A percentile compares a stretch with the other conserved stretches of the same genome.
Conservation (phyloP, 2,888 invertebrate species). For the Acanthococcus lagerstroemiae region DNA sequence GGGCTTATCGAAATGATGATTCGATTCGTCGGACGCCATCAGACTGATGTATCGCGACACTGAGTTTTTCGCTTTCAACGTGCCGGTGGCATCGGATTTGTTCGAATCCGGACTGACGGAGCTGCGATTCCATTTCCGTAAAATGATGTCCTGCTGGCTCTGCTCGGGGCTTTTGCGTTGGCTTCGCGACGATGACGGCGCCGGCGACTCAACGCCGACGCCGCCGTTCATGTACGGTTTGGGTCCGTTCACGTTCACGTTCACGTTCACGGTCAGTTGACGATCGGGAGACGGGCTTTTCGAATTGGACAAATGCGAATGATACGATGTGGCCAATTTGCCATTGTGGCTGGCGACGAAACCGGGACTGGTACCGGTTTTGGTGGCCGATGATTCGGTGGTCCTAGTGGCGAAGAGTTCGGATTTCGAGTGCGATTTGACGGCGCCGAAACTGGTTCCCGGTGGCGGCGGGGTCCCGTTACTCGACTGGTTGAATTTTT, state of each 20-base stretch:
- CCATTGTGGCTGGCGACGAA: no score
- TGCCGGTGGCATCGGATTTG: background rate
- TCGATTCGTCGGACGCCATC: no score
- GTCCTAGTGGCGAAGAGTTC: background rate
- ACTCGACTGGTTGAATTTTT: slow-evolving; percentile 33
- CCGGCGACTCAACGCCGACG: background rate
- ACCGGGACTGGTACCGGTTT: background rate
- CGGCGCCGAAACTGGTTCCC: slow-evolving; percentile 29
- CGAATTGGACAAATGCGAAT: background rate
- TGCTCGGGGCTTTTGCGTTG: slow-evolving; percentile 19
- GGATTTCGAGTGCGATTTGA: background rate
- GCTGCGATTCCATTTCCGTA: slow-evolving; percentile 11
- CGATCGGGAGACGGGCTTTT: background rate
- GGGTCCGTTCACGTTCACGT: no score
- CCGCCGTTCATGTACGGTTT: background rate
- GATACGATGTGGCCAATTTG: no score
- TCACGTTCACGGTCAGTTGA: background rate
- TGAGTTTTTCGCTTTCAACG: background rate
- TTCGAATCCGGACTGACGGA: background rate
- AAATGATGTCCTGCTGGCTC: slow-evolving; percentile 14
- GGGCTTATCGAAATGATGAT: no score
- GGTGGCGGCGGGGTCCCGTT: slow-evolving; percentile 31
- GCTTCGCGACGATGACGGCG: background rate
- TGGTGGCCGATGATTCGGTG: background rate
- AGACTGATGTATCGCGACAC: background rate